Conservation (phyloP, 2,113 vertebrate species). For the Ciconia maguari region DNA sequence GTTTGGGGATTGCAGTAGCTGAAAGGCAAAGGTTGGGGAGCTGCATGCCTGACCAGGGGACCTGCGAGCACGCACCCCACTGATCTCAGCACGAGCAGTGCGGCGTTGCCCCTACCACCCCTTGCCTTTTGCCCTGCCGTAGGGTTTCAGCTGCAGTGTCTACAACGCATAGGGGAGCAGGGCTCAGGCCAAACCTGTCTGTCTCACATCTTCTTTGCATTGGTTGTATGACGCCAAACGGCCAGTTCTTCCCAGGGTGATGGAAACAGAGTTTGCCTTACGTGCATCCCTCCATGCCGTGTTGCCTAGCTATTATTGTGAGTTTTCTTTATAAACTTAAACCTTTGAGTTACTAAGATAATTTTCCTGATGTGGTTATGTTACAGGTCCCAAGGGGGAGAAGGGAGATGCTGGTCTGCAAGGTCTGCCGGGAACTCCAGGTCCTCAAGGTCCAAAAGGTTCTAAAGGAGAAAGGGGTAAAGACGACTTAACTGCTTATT, state of each 20-base stretch:
- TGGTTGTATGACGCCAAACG: background rate
- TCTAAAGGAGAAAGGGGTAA: slow-evolving; percentile 89
- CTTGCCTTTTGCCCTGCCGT: rapidly evolving
- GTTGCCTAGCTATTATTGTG: background rate
- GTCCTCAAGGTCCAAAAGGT: slow-evolving; percentile 74
- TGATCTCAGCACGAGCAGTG: background rate
- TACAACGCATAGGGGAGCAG: background rate
- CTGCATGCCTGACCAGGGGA: background rate
- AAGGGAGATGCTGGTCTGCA: slow-evolving; percentile 79
- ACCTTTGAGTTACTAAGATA: background rate
- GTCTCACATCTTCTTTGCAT: background rate
- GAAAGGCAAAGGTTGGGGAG: background rate
- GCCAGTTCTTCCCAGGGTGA: background rate
- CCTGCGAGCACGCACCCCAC: rapidly evolving
- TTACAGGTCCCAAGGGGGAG: slow-evolving; percentile 83
- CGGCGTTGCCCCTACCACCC: rapidly evolving
- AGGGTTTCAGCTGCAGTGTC: background rate
- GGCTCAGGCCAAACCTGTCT: background rate
- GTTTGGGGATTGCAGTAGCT: background rate
- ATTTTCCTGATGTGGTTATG: background rate
- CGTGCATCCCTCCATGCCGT: rapidly evolving
- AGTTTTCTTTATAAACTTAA: background rate
- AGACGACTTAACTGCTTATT: background rate
- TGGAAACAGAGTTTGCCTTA: background rate
- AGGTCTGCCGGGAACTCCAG: slow-evolving; percentile 78